phyloP scores from a whole-genome alignment of 2,888 invertebrate species.

The Gryllus longicercus region DNA sequence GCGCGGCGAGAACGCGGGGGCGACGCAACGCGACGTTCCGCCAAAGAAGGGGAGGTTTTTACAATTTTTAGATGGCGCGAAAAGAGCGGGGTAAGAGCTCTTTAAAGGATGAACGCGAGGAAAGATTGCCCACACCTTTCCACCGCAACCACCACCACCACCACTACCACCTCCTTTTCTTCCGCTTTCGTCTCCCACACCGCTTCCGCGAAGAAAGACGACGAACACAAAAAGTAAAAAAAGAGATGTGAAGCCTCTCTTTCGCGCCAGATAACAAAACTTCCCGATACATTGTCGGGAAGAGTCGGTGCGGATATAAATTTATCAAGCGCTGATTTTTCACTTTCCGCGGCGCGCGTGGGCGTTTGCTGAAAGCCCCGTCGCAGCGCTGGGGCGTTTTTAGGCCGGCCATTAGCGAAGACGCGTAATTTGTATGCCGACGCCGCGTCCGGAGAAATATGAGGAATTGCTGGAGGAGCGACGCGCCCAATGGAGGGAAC shows the following conservation, averaged over 20 bases:
- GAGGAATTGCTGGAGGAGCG: not conserved
- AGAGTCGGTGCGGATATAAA: not conserved
- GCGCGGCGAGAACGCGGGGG: not conserved
- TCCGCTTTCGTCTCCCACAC: too few species aligned
- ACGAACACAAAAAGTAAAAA: not conserved
- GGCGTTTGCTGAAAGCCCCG: not conserved
- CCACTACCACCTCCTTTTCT: too few species aligned
- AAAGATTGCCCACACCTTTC: conserved; percentile 2
- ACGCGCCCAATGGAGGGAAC: not conserved
- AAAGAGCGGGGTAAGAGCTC: not conserved
- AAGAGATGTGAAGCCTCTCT: not conserved
- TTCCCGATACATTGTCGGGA: conserved; percentile 2
- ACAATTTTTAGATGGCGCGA: conserved; percentile 17
- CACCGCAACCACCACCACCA: not conserved
- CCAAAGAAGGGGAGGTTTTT: not conserved
- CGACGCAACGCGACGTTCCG: too few species aligned
- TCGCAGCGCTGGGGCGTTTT: not conserved
- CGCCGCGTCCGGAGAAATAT: not conserved
- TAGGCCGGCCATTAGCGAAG: not conserved
- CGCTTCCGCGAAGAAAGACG: too few species aligned
- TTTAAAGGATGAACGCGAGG: not conserved
- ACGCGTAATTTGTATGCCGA: conserved; percentile 1
- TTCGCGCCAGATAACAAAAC: not conserved
- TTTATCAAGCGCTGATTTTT: conserved; percentile 10
- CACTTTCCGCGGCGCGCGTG: not conserved